Conservation (phyloP, 2,797 vertebrate genomes). For the Nannoperca obscura region DNA sequence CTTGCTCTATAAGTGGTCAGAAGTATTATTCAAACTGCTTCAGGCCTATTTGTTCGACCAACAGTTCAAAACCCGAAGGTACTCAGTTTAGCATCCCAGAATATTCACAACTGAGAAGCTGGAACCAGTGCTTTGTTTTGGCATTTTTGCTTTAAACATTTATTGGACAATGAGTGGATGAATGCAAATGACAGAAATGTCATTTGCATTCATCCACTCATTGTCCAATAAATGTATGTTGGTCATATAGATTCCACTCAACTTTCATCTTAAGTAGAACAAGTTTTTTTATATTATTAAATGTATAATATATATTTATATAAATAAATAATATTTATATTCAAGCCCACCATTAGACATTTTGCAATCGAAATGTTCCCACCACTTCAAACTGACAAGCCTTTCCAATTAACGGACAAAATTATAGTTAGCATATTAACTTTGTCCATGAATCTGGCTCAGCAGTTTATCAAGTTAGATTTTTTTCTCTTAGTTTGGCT, state of each 20-base stretch:
- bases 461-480: background rate
- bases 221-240: too few relatives aligned
- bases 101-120: background rate
- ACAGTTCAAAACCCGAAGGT: background rate
- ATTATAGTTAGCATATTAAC: background rate
- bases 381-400: background rate
- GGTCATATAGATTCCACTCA: background rate
- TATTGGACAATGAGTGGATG: fast-evolving
- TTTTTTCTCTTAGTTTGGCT: background rate
- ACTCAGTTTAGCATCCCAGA: background rate
- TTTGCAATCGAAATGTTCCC: background rate
- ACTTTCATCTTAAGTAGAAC: background rate
- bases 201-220: too few relatives aligned
- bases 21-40: background rate
- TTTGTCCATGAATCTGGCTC: background rate
- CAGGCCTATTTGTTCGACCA: background rate
- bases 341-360: fast-evolving
- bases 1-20: background rate
- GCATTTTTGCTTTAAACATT: background rate
- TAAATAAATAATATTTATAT: too few relatives aligned
- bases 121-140: background rate
- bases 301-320: too few relatives aligned
- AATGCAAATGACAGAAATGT: too few relatives aligned
- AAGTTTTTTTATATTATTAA: too few relatives aligned
- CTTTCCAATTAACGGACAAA: background rate